Percentiles rank a stretch among this genome's conserved stretches.
Conservation (phyloP, 2,888 invertebrate species). For the Eupelmus urozonus region DNA sequence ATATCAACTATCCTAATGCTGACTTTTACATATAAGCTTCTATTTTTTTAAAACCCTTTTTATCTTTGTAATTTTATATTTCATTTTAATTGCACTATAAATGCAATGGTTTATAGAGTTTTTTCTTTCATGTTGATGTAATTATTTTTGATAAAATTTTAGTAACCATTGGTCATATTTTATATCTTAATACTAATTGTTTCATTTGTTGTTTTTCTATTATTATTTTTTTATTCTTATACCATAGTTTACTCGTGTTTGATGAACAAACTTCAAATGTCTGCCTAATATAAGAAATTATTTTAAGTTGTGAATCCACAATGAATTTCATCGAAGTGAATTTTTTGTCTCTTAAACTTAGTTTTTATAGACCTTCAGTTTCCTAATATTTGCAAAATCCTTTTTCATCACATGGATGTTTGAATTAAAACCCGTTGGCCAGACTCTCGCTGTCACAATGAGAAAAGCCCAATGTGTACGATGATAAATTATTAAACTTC, state of each 20-base stretch:
- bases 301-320: constrained; percentile 38
- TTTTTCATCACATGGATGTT: constrained; percentile 29
- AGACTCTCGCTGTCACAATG: constrained; percentile 46
- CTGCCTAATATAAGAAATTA: constrained; percentile 18
- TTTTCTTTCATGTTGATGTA: constrained; percentile 20
- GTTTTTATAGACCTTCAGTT: constrained; percentile 36
- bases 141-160: constrained; percentile 34
- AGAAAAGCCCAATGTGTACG: constrained; percentile 65
- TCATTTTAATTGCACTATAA: constrained; percentile 26
- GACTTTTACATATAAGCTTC: background rate
- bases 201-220: constrained; percentile 15
- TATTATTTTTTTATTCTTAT: constrained; percentile 30
- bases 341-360: constrained; percentile 41
- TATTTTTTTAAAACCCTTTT: constrained; percentile 10
- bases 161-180: constrained; percentile 37
- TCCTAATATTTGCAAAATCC: constrained; percentile 40
- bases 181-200: constrained; percentile 28
- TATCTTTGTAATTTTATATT: constrained; percentile 12
- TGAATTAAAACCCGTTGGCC: constrained; percentile 47
- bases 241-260: constrained; percentile 43
- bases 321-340: constrained; percentile 27
- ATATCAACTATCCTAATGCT: constrained; percentile 3
- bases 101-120: constrained; percentile 36
- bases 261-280: constrained; percentile 39
- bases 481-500: constrained; percentile 69